Evolutionary conservation across 2,888 invertebrate genomes (phyloP), one percentile per base, ranked within the genome.

Genomic region (Orthosia incerta): DNA sequence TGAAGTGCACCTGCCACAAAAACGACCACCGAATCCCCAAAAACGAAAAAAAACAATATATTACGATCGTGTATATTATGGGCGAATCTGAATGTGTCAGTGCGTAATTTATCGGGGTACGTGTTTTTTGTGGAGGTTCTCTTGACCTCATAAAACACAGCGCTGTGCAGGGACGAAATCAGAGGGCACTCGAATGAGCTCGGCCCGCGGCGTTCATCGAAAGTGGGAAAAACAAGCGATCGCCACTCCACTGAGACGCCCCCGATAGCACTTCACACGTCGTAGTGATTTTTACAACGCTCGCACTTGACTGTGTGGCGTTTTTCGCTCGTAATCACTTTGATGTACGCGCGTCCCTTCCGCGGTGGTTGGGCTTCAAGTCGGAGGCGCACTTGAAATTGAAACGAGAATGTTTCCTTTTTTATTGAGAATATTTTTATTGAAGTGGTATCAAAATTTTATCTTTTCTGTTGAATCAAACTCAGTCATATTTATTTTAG

Each of bases 61-160:
- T 94, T 93, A 93, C 93, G 93, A 93, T 91, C 94, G 93, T 94
- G 95, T 94, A 93, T 91, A 94, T 95, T 94, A 95, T 94, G 94
- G 94, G 90, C 90, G 93, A 95, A 95, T 96, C 95, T 96, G 96
- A 95, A 95, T 95, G 95, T 95, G 96, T 96, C 96, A 95, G 95
- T 95, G 94, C 93, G 94, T 95, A 95, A 96, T 96, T 96, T 96
- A 96, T 95, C 91, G 94, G 89, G 91, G 93, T 93, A 83, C 93
- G 94, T 93, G 93, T 95, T 96, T 96, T 96, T 95, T 95, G 95
- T 93, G 93, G 93, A 92, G 93, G 93, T 91, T 92, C 92, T 93
- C 96, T 96, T 96, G 96, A 96, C 96, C 96, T 95, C 96, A 94
- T 96, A 96, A 96, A 96, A 95, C 92, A 95, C 95, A 95, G 94